phyloP scores from a whole-genome alignment of 1,140 invertebrate species.

The Penaeus vannamei region DNA sequence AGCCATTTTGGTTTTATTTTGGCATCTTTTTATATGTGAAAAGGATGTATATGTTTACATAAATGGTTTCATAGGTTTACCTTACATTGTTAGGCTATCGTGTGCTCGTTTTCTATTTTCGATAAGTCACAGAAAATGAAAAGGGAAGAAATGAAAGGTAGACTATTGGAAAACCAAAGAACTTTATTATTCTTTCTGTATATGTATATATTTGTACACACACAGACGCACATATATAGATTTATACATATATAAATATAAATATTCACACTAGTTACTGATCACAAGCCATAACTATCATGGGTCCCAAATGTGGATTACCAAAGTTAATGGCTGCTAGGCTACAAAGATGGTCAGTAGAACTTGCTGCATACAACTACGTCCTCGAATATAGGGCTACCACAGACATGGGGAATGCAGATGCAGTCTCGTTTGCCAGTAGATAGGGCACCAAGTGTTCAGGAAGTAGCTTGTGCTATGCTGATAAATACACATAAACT shows the following conservation, averaged over 20 bases:
- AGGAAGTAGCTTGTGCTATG: not conserved
- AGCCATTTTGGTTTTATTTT: too few relatives aligned
- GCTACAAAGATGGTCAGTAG: slow-evolving; percentile 28
- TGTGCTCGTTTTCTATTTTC: too few relatives aligned
- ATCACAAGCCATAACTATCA: slow-evolving; percentile 40
- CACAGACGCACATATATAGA: slow-evolving; percentile 12
- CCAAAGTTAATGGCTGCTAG: slow-evolving; percentile 14
- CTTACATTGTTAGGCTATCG: too few relatives aligned
- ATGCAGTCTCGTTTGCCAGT: slow-evolving; percentile 31
- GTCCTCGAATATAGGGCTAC: slow-evolving; percentile 24
- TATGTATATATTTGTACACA: not conserved
- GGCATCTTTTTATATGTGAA: too few relatives aligned
- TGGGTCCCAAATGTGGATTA: slow-evolving; percentile 19
- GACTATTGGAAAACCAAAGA: too few relatives aligned
- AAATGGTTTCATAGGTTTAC: too few relatives aligned
- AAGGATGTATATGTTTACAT: too few relatives aligned
- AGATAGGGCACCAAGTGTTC: not conserved
- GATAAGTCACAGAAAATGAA: too few relatives aligned
- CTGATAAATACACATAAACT: not conserved
- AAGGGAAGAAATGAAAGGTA: too few relatives aligned
- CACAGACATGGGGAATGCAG: not conserved
- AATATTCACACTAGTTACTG: slow-evolving; percentile 38
- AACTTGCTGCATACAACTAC: slow-evolving; percentile 26
- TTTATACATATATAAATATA: slow-evolving; percentile 43
- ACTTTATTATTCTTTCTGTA: not conserved